Conservation (phyloP, 2,113 vertebrate species). For the Excalfactoria chinensis region DNA sequence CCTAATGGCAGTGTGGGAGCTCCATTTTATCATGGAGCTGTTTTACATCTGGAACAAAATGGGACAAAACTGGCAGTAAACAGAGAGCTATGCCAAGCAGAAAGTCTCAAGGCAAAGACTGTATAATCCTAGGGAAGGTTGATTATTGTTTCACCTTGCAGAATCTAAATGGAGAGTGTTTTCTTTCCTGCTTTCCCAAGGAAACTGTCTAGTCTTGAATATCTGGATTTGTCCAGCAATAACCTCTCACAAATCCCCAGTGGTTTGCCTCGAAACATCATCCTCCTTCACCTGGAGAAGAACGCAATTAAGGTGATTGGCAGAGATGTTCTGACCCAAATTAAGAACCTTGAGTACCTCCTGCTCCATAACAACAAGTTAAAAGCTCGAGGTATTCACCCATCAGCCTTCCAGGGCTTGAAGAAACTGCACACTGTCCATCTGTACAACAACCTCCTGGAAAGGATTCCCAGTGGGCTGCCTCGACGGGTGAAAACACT, state of each 20-base stretch:
- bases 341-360: constrained; percentile 93
- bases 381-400: constrained; percentile 89
- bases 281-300: constrained; percentile 96
- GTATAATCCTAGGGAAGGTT: not conserved
- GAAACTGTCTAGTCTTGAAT: constrained; percentile 92
- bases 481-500: constrained; percentile 93
- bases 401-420: constrained; percentile 89
- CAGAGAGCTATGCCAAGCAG: not conserved
- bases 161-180: constrained; percentile 40
- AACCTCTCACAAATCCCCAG: constrained; percentile 90
- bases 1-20: not conserved
- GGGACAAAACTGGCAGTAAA: not conserved
- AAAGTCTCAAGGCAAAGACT: not conserved
- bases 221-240: constrained; percentile 96
- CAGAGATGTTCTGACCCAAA: constrained; percentile 84
- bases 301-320: constrained; percentile 89
- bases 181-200: constrained; percentile 74
- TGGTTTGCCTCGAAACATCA: constrained; percentile 90
- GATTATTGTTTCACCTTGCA: constrained; percentile 1
- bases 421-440: constrained; percentile 97
- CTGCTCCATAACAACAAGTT: constrained; percentile 95
- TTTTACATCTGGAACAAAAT: not conserved
- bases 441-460: constrained; percentile 95
- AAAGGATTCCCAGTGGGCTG: constrained; percentile 90
- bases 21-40: not conserved